These are phyloP conservation scores for Podargus strigoides DNA, from an alignment of 2,797 vertebrate species.

Conservation along the genomic window DNA sequence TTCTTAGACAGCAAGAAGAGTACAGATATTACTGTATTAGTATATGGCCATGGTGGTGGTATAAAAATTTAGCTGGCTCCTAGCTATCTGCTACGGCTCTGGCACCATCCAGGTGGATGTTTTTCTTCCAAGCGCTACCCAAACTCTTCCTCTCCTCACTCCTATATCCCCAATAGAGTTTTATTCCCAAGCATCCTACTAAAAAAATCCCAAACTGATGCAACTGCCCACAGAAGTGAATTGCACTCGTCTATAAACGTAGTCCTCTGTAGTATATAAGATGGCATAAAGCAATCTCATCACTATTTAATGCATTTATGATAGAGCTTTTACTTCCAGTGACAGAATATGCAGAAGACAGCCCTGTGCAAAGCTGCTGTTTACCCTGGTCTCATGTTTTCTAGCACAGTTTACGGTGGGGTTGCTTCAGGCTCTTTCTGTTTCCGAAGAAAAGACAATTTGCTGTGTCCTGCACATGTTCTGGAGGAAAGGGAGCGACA, in stretches of 20 bases:
- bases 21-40: not conserved
- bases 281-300: not conserved
- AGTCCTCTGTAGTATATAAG: not conserved
- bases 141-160: not conserved
- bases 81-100: not conserved
- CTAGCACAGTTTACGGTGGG: not conserved
- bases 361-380: not conserved
- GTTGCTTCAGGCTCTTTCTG: not conserved
- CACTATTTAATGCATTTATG: not conserved
- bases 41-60: not conserved
- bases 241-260: not conserved
- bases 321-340: not conserved
- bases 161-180: not conserved
- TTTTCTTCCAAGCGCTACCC: not conserved
- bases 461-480: accelerated
- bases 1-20: not conserved
- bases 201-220: not conserved
- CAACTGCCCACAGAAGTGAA: not conserved
- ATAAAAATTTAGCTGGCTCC: not conserved
- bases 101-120: not conserved
- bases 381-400: not conserved
- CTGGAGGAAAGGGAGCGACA: not conserved
- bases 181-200: not conserved
- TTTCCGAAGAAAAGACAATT: not conserved
- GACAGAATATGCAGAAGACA: not conserved